Evolutionary conservation across 2,888 invertebrate species (phyloP).

Genomic region (Thereva unica): DNA sequence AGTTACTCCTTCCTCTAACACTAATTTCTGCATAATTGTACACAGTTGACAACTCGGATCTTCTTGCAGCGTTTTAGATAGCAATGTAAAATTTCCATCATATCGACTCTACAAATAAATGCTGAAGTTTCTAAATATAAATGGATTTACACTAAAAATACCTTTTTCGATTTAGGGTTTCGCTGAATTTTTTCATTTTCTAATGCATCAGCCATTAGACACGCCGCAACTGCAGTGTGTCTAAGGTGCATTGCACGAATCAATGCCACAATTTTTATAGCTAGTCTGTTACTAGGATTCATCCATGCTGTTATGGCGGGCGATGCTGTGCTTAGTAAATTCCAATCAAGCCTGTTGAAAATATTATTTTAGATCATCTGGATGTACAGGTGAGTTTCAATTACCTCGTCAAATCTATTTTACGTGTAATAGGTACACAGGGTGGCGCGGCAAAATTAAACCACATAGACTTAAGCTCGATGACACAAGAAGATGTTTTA

Average conservation of each 20-base stretch:
- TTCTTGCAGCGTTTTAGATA: constrained; percentile 89
- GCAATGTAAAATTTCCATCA: constrained; percentile 76
- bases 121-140: neutral
- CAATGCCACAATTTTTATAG: constrained; percentile 80
- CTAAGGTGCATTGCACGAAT: constrained; percentile 78
- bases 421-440: constrained; percentile 88
- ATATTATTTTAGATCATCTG: neutral
- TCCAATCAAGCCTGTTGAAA: constrained; percentile 80
- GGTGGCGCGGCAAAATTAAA: constrained; percentile 98
- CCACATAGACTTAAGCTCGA: constrained; percentile 90
- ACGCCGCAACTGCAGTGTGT: constrained; percentile 86
- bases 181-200: constrained; percentile 77
- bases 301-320: constrained; percentile 98
- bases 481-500: constrained; percentile 82
- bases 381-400: neutral
- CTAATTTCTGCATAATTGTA: constrained; percentile 83
- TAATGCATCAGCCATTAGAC: constrained; percentile 92
- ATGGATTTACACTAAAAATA: constrained; percentile 37
- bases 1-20: constrained; percentile 74
- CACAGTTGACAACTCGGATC: constrained; percentile 95
- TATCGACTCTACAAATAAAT: constrained; percentile 76
- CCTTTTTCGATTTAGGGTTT: constrained; percentile 57
- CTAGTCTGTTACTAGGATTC: constrained; percentile 91
- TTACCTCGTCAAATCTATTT: constrained; percentile 90
- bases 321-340: constrained; percentile 91